Conservation (phyloP, 2,888 invertebrate genomes). For the Hydraecia micacea region DNA sequence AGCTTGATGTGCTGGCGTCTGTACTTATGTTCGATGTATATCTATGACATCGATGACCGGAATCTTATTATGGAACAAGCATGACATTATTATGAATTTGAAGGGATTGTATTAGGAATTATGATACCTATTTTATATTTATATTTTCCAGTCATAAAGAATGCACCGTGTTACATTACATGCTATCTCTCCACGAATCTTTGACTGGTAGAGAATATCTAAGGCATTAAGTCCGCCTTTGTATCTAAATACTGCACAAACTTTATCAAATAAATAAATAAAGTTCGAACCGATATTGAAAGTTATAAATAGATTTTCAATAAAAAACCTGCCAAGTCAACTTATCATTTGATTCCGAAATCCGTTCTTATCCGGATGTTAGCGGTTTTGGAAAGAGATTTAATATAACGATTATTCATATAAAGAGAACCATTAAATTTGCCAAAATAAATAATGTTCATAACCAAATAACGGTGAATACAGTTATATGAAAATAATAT, state of each 20-base stretch:
- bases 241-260: background rate
- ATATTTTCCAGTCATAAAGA: too few relatives aligned
- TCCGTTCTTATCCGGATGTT: conserved; percentile 1
- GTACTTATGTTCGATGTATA: too few relatives aligned
- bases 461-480: background rate
- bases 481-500: background rate
- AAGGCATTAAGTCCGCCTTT: too few relatives aligned
- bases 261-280: background rate
- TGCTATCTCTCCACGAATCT: too few relatives aligned
- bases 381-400: background rate
- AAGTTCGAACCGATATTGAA: background rate
- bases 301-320: conserved; percentile 12
- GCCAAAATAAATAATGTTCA: background rate
- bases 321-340: conserved; percentile 5
- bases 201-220: too few relatives aligned
- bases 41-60: too few relatives aligned
- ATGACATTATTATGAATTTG: background rate
- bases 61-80: background rate
- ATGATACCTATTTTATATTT: too few relatives aligned
- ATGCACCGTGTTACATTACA: too few relatives aligned
- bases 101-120: too few relatives aligned
- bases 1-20: too few relatives aligned
- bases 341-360: conserved; percentile 18
- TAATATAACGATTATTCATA: background rate
- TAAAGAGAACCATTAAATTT: background rate